Base-by-base conservation (phyloP, 30 jellyfish, hydroid and myxozoan species). In the Cassiopea xamachana region DNA sequence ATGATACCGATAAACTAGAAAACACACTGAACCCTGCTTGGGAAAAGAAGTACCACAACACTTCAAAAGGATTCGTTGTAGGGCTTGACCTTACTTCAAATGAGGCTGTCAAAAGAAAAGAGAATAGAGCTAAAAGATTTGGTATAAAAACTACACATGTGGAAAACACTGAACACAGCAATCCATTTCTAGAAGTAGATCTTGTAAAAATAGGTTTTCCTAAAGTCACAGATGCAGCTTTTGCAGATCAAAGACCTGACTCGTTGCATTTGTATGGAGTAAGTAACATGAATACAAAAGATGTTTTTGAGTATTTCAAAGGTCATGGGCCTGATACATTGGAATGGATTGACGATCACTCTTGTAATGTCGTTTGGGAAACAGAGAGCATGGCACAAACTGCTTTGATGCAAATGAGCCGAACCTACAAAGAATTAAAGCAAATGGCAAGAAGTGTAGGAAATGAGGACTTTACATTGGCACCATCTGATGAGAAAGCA, bases 321-420 rank as follows among this genome's bases (percentile, higher is more conserved):
- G 67, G 55, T 19, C 84, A 75, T 55, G 98, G 98, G 15, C 98
- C 98, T 45, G 98, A 94, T 19, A 79, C 97, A 51, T 60, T 94
- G 92, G 98, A 94, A 72, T 94, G 98, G 98, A 91, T 94, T 85
- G 98, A 94, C 59, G 98, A 94, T 79, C 77, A 61, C 44, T 94
- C 98, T 10, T 94, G 98, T 86, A 90, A 90, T 64, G 98, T 94
- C 45, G 91, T 94, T 14, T 94, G 98, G 98, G 98, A 94, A 61
- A 79, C 87, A 55, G 98, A 89, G 46, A 74, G 61, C 48, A 72
- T 81, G 80, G 97, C 92, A 18, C 10, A 44, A 9, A 60, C 70
- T 18, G 98, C 97, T 1, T 17, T 94, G 90, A 90, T 80, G 49
- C 93, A 76, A 46, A 89, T 86, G 97, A 94, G 98, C 83, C 90